Evolutionary conservation across 1,140 invertebrate genomes (phyloP), one percentile per base, ranked within the genome.

Genomic region (Idris sp.): DNA sequence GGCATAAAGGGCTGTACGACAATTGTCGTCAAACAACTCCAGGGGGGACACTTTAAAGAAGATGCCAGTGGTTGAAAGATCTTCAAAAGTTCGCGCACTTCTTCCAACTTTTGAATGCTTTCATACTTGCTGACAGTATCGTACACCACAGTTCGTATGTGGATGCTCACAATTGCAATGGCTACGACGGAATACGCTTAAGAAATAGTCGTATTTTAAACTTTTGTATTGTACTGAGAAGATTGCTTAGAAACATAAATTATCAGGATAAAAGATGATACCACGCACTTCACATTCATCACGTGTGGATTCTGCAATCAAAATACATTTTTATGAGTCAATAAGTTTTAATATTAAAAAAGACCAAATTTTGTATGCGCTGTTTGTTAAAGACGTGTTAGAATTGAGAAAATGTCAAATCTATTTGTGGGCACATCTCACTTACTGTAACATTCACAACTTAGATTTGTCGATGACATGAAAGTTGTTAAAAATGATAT

Each of bases 171-270:
- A 36, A 64, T 64, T 72, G 58, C 36, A 43, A 19, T 36, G 25
- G 43, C 35, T 51, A 31, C 7, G 35, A 11, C 44, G 43, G 36
- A 58, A 49, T 22, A 67, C 62, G 79, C 72, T 76, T 74, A 78
- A 79, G 76, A 77, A 69, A 53, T 64, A 38, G 61, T 74, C 69
- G 78, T 82, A 82, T 82, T 81, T 82, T 81, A 81, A n/a, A 77
- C 68, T 76, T 48, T 74, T 54, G 56, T 72, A 75, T 80, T 80
- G 74, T 77, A 79, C 77, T 74, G 76, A 67, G 67, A 73, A 77
- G 76, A 80, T 80, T 80, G 74, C 76, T 76, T 61, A 61, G 61
- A 56, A 76, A 78, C 25, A 48, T 82, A 80, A 82, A 80, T 81
- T 79, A 76, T 79, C 74, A 49, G 33, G 10, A 46, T 14, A 7